A percentile compares a stretch with the other conserved stretches of the same genome.
Evolutionary conservation across 2,797 vertebrate species (phyloP).

Genomic region (Acanthurus lineatus): DNA sequence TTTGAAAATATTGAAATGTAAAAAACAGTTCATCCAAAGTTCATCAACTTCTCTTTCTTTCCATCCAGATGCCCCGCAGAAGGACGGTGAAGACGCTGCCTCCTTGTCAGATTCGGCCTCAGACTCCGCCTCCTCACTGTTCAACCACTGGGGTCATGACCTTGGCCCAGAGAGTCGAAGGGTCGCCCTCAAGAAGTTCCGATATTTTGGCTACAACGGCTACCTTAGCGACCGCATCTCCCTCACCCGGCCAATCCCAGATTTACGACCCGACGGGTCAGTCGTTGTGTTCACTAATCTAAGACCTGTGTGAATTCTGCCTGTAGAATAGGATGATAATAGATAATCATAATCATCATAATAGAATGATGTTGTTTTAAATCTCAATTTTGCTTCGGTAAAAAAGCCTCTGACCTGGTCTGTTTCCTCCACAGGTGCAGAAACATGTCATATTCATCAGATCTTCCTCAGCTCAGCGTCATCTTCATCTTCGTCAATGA

Average conservation of each 20-base stretch:
- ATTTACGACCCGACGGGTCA: conserved; percentile 94
- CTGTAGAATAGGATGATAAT: neutral
- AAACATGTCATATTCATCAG: conserved; percentile 91
- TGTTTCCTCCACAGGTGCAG: conserved; percentile 87
- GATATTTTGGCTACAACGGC: conserved; percentile 96
- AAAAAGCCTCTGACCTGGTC: neutral
- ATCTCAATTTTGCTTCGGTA: neutral
- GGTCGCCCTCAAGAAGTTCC: conserved; percentile 93
- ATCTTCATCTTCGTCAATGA: conserved; percentile 98
- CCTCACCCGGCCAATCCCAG: conserved; percentile 90
- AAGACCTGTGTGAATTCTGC: neutral
- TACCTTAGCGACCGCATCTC: conserved; percentile 97
- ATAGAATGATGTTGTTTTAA: too few relatives aligned
- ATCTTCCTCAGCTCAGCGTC: conserved; percentile 94
- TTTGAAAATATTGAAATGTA: neutral
- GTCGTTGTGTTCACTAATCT: conserved; percentile 42
- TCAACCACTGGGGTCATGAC: conserved; percentile 94
- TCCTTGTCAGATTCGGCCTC: conserved; percentile 84
- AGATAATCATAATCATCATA: too few relatives aligned
- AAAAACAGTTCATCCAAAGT: conserved; percentile 1
- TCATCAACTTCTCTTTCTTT: neutral
- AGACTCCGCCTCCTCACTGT: conserved; percentile 89
- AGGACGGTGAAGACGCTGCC: conserved; percentile 84
- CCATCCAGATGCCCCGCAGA: conserved; percentile 88
- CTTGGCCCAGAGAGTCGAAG: conserved; percentile 91